A percentile compares a stretch with the other conserved stretches of the same genome.
These are phyloP conservation scores for Microtus ochrogaster DNA, from an alignment of 2,113 vertebrate genomes.

Conservation along the genomic window DNA sequence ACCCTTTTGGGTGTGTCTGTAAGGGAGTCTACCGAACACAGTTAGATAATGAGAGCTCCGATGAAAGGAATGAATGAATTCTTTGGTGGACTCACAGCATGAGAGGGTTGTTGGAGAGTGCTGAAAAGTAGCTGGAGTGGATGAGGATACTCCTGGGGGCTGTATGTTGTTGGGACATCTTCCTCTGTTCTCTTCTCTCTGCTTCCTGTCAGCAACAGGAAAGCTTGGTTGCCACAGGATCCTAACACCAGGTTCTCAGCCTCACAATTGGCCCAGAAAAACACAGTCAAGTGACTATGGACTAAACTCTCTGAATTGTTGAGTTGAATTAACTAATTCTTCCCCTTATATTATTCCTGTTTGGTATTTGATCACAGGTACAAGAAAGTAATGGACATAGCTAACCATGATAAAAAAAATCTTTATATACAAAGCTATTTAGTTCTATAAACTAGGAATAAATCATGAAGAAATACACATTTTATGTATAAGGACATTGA, in stretches of 20 bases:
- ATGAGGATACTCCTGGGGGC: neutral
- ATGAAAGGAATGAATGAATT: neutral
- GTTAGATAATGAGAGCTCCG: neutral
- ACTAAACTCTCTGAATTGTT: neutral
- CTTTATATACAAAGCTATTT: neutral
- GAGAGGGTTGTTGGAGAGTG: neutral
- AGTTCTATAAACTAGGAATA: constrained; percentile 21
- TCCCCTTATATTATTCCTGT: neutral
- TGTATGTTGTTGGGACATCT: neutral
- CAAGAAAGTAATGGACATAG: neutral
- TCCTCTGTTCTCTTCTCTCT: neutral
- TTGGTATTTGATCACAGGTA: neutral
- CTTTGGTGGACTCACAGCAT: neutral
- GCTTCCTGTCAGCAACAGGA: neutral
- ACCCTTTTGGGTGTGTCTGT: neutral
- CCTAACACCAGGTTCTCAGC: neutral
- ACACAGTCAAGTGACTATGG: too few species aligned
- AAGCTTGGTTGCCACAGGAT: too few species aligned
- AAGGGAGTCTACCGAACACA: neutral
- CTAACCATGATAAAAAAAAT: neutral
- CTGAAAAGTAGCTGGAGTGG: neutral
- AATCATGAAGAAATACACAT: neutral
- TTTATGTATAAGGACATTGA: neutral
- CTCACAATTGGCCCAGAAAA: neutral
- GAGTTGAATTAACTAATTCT: neutral